Evolutionary conservation across 2,113 vertebrate species (phyloP).

Genomic region (Marmota monax): DNA sequence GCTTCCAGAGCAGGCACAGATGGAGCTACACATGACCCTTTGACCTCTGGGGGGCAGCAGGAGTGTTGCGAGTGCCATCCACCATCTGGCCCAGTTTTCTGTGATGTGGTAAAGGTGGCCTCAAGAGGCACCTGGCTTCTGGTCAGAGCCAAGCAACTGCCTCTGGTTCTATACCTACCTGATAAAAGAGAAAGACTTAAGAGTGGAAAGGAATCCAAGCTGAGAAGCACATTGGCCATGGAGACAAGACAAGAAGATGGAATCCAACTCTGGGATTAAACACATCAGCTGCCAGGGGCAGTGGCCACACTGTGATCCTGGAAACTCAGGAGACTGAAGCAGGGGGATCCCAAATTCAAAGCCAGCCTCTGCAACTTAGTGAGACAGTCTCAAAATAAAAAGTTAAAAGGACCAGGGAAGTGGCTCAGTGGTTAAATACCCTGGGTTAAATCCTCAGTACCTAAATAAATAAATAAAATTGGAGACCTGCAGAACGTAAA

Average conservation of each 20-base stretch:
- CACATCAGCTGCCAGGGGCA: not conserved
- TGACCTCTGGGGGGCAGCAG: not conserved
- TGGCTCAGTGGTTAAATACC: no score
- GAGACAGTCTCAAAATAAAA: no score
- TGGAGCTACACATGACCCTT: no score
- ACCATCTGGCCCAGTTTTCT: accelerated
- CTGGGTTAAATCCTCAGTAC: no score
- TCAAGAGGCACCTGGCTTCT: not conserved
- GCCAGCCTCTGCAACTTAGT: no score
- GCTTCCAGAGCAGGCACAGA: not conserved
- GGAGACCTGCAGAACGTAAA: not conserved
- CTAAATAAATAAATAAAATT: no score
- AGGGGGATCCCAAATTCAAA: no score
- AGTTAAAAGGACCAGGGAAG: no score
- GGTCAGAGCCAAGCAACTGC: not conserved
- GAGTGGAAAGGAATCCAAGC: no score
- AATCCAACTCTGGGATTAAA: not conserved
- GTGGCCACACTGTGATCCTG: not conserved
- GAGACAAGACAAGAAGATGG: not conserved
- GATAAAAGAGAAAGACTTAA: not conserved
- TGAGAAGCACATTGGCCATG: not conserved
- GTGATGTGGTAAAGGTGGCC: accelerated
- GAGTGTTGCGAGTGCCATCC: accelerated
- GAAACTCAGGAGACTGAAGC: no score
- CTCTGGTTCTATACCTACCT: no score